Evolutionary conservation across 2,888 invertebrate genomes (phyloP).

Genomic region (Ectropis crepuscularia): DNA sequence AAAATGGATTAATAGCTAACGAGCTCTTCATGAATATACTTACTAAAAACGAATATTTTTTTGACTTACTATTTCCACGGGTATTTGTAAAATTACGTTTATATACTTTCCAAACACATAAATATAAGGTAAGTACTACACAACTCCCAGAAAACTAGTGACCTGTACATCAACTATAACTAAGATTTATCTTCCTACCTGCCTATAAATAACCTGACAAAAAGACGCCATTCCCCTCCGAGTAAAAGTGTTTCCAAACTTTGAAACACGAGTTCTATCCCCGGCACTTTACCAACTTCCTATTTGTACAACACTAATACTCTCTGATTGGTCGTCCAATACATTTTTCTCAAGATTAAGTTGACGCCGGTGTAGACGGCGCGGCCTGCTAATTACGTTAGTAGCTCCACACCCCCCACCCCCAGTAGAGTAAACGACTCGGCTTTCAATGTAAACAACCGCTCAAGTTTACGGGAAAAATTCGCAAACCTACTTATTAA

Average conservation of each 20-base stretch:
- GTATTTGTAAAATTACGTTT: too few species aligned
- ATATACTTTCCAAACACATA: too few species aligned
- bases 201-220: conserved; percentile 33
- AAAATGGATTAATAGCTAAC: too few species aligned
- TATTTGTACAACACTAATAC: conserved; percentile 53
- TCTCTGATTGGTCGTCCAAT: conserved; percentile 57
- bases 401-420: conserved; percentile 60
- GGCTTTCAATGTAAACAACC: conserved; percentile 79
- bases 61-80: too few species aligned
- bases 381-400: conserved; percentile 79
- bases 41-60: too few species aligned
- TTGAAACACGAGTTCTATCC: conserved; percentile 43
- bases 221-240: conserved; percentile 23
- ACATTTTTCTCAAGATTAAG: conserved; percentile 63
- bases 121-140: background rate
- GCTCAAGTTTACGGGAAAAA: conserved; percentile 79
- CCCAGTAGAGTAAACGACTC: conserved; percentile 75
- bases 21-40: too few species aligned
- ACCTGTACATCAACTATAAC: conserved; percentile 22
- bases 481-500: conserved; percentile 79
- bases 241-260: conserved; percentile 38
- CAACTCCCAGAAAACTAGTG: conserved; percentile 3
- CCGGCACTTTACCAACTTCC: conserved; percentile 43
- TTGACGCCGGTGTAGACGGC: conserved; percentile 61
- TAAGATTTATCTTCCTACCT: conserved; percentile 29